These are phyloP conservation scores for Brienomyrus brachyistius DNA, from an alignment of 2,113 vertebrate genomes.

Conservation along the genomic window DNA sequence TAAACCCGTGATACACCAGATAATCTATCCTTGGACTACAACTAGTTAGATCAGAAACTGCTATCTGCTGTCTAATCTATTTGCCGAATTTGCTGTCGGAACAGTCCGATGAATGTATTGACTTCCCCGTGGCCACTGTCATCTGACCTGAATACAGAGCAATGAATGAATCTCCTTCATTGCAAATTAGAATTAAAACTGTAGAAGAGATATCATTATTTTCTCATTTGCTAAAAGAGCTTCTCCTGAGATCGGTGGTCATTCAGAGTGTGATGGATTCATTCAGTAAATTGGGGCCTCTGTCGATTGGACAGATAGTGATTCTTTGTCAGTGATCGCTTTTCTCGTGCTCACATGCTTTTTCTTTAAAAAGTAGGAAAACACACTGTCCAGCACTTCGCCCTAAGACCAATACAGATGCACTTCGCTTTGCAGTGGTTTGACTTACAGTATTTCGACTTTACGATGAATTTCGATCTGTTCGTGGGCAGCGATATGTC, in stretches of 20 bases:
- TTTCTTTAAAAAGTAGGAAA: neutral
- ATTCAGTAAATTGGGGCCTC: neutral
- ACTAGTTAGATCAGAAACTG: neutral
- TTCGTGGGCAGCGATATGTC: neutral
- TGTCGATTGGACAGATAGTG: neutral
- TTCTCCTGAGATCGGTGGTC: constrained; percentile 35
- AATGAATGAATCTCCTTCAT: constrained; percentile 39
- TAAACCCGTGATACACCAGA: neutral
- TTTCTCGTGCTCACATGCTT: neutral
- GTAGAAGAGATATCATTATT: constrained; percentile 50
- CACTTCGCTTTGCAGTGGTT: neutral
- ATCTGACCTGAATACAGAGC: constrained; percentile 47
- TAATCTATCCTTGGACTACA: neutral
- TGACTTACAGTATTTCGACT: neutral
- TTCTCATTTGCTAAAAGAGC: constrained; percentile 4
- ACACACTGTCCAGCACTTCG: neutral
- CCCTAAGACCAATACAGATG: neutral
- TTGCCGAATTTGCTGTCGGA: neutral
- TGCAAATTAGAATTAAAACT: constrained; percentile 45
- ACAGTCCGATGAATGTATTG: constrained; percentile 39
- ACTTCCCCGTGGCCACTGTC: constrained; percentile 27
- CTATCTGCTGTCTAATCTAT: neutral
- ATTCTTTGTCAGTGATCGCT: neutral
- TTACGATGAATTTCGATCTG: neutral
- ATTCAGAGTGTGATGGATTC: neutral